These are phyloP conservation scores for Lophotriccus pileatus DNA, from an alignment of 2,797 vertebrate species.

Conservation along the genomic window DNA sequence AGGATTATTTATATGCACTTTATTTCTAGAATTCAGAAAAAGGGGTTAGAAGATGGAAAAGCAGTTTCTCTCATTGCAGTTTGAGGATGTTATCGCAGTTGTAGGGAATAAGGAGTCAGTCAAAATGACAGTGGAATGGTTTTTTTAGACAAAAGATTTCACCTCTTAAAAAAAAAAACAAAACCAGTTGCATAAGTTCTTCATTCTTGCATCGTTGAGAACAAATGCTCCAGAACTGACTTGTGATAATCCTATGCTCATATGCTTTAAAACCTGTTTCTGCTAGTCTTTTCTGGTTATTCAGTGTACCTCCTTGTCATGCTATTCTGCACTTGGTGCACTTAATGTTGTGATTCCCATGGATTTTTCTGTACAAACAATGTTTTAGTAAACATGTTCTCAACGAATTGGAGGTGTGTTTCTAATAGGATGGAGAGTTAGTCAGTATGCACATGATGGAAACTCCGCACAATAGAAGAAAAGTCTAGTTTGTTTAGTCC, in stretches of 20 bases:
- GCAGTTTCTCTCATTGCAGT: neutral
- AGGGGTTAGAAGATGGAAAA: neutral
- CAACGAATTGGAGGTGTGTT: conserved; percentile 60
- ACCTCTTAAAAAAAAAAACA: neutral
- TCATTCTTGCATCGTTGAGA: neutral
- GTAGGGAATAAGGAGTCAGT: neutral
- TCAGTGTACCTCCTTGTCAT: neutral
- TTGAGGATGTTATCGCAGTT: neutral
- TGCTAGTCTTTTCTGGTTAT: conserved; percentile 26
- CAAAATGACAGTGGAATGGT: neutral
- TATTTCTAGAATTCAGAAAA: neutral
- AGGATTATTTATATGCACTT: neutral
- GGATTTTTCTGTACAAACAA: conserved; percentile 41
- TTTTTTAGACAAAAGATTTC: neutral
- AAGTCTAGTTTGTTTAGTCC: conserved; percentile 69
- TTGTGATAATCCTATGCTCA: neutral
- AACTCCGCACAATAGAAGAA: conserved; percentile 60
- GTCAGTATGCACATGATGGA: conserved; percentile 60
- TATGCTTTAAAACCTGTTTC: conserved; percentile 36
- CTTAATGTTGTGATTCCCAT: neutral
- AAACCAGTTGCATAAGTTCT: neutral
- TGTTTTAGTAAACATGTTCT: conserved; percentile 46
- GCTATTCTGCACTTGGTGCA: conserved; percentile 13
- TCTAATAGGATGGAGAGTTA: conserved; percentile 50
- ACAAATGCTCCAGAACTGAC: neutral